These are phyloP conservation scores for Ganaspis sp. DNA, from an alignment of 1,140 invertebrate genomes.

Conservation along the genomic window DNA sequence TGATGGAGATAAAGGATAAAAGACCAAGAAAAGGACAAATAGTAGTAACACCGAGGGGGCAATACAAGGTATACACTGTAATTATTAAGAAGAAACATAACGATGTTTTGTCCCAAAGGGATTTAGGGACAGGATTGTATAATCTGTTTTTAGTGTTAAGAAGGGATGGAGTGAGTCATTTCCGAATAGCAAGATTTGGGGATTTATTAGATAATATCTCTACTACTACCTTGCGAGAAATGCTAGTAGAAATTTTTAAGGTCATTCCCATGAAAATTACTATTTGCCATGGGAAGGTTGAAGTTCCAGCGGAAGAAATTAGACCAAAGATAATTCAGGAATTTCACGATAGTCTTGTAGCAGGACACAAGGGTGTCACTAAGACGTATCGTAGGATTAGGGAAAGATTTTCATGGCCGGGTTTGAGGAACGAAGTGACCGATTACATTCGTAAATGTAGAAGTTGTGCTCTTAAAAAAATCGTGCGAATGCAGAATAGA, in stretches of 20 bases:
- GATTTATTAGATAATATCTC: too few species aligned
- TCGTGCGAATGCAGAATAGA: slow-evolving; percentile 37
- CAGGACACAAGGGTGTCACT: slow-evolving; percentile 44
- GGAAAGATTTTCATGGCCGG: slow-evolving; percentile 42
- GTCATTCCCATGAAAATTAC: neutral
- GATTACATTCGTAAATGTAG: slow-evolving; percentile 35
- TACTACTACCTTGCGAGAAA: too few species aligned
- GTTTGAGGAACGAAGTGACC: slow-evolving; percentile 42
- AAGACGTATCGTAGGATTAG: slow-evolving; percentile 44
- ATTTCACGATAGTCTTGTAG: slow-evolving; percentile 32
- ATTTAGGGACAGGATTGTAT: too few species aligned
- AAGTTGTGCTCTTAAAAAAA: slow-evolving; percentile 50
- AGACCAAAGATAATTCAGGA: slow-evolving; percentile 3
- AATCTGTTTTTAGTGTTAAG: too few species aligned
- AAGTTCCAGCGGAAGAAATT: neutral
- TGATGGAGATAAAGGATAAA: neutral
- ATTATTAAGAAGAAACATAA: neutral
- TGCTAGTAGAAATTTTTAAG: neutral
- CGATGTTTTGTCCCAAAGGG: too few species aligned
- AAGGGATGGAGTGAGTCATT: too few species aligned
- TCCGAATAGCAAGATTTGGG: too few species aligned
- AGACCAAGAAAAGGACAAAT: neutral
- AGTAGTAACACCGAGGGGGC: neutral
- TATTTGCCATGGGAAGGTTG: neutral
- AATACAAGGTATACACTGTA: neutral